Percentiles rank a stretch among this genome's conserved stretches.
phyloP scores from a whole-genome alignment of 2,888 invertebrate species.

The Strigamia maritima region DNA sequence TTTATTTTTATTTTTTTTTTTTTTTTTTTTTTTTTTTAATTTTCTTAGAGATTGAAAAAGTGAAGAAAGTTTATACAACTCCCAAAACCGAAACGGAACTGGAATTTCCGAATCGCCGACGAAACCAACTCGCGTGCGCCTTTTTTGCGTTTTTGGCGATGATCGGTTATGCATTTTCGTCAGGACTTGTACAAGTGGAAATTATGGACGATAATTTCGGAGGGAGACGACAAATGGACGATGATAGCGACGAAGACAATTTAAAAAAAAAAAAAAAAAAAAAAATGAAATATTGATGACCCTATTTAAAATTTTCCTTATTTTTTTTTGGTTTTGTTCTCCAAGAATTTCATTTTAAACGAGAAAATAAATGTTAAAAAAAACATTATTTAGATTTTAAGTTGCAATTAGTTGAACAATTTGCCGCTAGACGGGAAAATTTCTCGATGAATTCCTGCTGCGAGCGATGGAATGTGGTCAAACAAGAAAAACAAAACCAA shows the following conservation, averaged over 20 bases:
- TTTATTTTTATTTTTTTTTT: neutral
- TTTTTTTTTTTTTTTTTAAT: neutral
- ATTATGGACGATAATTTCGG: neutral
- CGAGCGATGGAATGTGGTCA: constrained; percentile 4
- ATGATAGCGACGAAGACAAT: neutral
- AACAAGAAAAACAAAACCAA: neutral
- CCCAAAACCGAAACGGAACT: constrained; percentile 45
- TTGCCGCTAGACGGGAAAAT: neutral
- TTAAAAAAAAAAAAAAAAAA: neutral
- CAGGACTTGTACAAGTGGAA: constrained; percentile 1
- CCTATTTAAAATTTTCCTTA: neutral
- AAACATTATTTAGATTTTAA: neutral
- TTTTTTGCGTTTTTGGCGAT: constrained; percentile 67
- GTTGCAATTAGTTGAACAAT: neutral
- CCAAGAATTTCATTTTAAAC: neutral
- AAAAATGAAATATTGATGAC: neutral
- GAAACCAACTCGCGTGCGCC: constrained; percentile 66
- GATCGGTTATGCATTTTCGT: constrained; percentile 63
- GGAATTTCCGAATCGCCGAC: constrained; percentile 64
- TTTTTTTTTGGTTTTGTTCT: neutral
- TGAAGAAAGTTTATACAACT: neutral
- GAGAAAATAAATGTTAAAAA: neutral
- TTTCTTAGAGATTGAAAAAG: neutral
- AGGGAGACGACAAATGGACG: neutral
- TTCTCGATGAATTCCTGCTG: neutral